These are phyloP conservation scores for Falcunculus frontatus DNA, from an alignment of 2,113 vertebrate species.

Conservation along the genomic window DNA sequence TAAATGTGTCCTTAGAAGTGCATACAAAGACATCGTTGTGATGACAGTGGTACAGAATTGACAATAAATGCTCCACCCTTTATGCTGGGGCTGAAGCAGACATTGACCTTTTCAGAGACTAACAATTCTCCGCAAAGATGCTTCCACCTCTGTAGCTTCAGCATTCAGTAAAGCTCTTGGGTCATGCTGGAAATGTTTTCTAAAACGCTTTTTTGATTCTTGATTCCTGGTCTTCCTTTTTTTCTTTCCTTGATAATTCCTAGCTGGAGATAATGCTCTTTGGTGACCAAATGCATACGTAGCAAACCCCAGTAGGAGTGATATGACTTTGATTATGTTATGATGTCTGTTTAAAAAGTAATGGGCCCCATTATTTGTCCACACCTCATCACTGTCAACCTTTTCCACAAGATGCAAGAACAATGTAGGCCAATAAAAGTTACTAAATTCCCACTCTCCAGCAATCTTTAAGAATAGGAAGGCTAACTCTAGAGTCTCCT, in stretches of 20 bases:
- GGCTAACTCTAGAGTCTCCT: not conserved
- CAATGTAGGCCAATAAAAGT: not conserved
- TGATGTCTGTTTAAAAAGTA: not conserved
- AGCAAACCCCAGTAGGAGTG: not conserved
- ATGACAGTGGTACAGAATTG: not conserved
- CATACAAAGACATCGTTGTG: not conserved
- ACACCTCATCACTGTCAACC: not conserved
- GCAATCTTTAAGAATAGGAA: not conserved
- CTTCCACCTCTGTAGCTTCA: not conserved
- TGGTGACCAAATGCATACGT: not conserved
- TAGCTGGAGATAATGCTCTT: not conserved
- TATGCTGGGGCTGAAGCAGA: not conserved
- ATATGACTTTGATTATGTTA: not conserved
- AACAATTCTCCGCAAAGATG: not conserved
- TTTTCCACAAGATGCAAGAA: not conserved
- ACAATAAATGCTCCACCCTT: not conserved
- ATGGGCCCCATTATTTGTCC: not conserved
- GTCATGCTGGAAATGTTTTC: not conserved
- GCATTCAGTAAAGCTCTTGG: not conserved
- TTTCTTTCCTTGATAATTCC: not conserved
- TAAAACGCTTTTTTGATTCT: not conserved
- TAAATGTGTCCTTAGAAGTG: not conserved
- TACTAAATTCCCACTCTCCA: not conserved
- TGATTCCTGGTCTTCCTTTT: not conserved
- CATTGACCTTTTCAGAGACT: not conserved